Evolutionary conservation across 2,113 vertebrate genomes (phyloP), one percentile per base, ranked within the genome.

Genomic region (Coryphaenoides rupestris): DNA sequence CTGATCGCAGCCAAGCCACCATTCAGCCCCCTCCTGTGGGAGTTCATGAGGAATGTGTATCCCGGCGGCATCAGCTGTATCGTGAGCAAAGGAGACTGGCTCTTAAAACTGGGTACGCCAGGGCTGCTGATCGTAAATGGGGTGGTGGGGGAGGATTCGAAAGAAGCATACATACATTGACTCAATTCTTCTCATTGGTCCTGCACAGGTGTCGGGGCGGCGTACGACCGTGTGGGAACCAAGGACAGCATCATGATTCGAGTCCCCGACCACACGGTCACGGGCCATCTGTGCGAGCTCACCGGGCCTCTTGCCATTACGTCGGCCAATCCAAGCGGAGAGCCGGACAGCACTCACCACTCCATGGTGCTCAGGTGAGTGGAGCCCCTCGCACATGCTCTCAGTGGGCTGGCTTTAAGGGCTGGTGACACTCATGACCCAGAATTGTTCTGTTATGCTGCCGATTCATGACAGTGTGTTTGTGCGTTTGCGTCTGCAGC

Each of bases 161-260:
- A 50, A 13, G 23, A 45, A 16, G 22, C 13, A 16, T 60, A 16
- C 13, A 55, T 5, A n/a, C 2, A 7, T 7, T 17, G 24, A 28
- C 7, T 23, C n/a, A n/a, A n/a, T n/a, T n/a, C n/a, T 55, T 1
- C 55, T 0, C 59, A 33, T 47, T 19, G 0, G 3, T 49, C 1
- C 21, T 55, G 13, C 59, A 1, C 21, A 96, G 94, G 94, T 50
- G 89, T 96, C 0, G 94, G 93, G 55, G 85, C 87, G 2, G 93
- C 93, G 5, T 95, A 93, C 73, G 92, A 90, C 65, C 84, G 83
- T n/a, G 93, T 96, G 61, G 94, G 94, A 13, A 96, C 94, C 24
- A 89, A 61, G 13, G 93, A 96, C 66, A 95, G 92, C 69, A 95
- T 96, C 83, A 95, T 95, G 94, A 94, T 95, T 84, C 82, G 94